Percentiles rank a stretch among this genome's conserved stretches.
These are phyloP conservation scores for Antheraea pernyi DNA, from an alignment of 1,140 invertebrate species.

Conservation along the genomic window DNA sequence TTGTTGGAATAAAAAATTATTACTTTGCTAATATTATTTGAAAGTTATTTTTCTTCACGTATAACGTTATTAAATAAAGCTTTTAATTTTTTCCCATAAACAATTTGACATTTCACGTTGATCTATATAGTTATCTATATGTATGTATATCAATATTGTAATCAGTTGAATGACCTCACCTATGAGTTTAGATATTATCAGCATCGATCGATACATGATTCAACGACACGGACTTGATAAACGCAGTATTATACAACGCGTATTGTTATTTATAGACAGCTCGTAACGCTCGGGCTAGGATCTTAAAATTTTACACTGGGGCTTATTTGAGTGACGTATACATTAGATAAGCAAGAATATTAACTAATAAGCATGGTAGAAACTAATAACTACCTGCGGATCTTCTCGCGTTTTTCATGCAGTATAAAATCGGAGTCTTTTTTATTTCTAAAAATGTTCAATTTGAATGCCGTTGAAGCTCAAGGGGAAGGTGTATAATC, in stretches of 20 bases:
- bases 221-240: slow-evolving; percentile 18
- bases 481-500: too few relatives aligned
- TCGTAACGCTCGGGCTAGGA: too few relatives aligned
- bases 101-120: not conserved
- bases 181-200: slow-evolving; percentile 26
- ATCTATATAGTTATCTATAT: not conserved
- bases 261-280: not conserved
- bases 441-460: too few relatives aligned
- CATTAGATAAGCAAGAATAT: not conserved
- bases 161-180: slow-evolving; percentile 26
- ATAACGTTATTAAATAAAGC: too few relatives aligned
- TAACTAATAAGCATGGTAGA: too few relatives aligned
- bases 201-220: slow-evolving; percentile 34
- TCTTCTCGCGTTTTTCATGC: too few relatives aligned
- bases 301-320: not conserved
- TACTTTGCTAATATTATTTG: too few relatives aligned
- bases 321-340: not conserved
- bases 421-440: too few relatives aligned
- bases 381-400: too few relatives aligned
- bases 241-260: not conserved
- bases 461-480: too few relatives aligned
- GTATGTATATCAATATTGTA: not conserved
- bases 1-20: too few relatives aligned
- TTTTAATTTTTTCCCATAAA: not conserved
- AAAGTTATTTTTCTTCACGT: too few relatives aligned